Percentiles rank a stretch among this genome's conserved stretches.
Conservation (phyloP, 2,888 invertebrate species). For the Clostera curtula region DNA sequence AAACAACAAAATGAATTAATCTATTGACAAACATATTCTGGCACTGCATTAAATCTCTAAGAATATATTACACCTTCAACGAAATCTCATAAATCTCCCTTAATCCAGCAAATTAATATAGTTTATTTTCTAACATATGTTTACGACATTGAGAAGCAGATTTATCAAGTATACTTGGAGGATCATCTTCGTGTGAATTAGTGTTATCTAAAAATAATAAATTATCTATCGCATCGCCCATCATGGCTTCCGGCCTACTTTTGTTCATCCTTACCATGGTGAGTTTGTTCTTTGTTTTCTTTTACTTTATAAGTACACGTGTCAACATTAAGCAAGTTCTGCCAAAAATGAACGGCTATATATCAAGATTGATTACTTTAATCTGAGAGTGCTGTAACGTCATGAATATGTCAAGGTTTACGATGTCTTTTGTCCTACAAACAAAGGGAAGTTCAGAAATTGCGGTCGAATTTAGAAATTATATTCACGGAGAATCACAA, state of each 20-base stretch:
- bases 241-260: slow-evolving; percentile 48
- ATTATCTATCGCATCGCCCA: slow-evolving; percentile 26
- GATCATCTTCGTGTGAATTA: slow-evolving; percentile 28
- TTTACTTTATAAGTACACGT: slow-evolving; percentile 5
- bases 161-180: slow-evolving; percentile 25
- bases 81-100: slow-evolving; percentile 10
- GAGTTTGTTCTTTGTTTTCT: slow-evolving; percentile 37
- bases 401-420: slow-evolving; percentile 14
- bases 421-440: too few relatives aligned
- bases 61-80: slow-evolving; percentile 5
- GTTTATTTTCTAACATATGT: slow-evolving; percentile 24
- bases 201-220: slow-evolving; percentile 28
- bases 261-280: slow-evolving; percentile 34
- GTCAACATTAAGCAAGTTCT: slow-evolving; percentile 12
- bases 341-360: slow-evolving; percentile 10
- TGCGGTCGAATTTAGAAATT: too few relatives aligned
- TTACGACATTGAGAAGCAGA: slow-evolving; percentile 21
- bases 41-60: too few relatives aligned
- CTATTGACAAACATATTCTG: too few relatives aligned
- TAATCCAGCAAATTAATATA: slow-evolving; percentile 12
- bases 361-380: slow-evolving; percentile 23
- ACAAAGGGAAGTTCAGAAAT: too few relatives aligned
- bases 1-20: too few relatives aligned
- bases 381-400: too few relatives aligned
- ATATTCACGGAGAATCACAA: too few relatives aligned